These are phyloP conservation scores for Motacilla tschutschensis DNA, from an alignment of 2,113 vertebrate genomes.

Conservation along the genomic window DNA sequence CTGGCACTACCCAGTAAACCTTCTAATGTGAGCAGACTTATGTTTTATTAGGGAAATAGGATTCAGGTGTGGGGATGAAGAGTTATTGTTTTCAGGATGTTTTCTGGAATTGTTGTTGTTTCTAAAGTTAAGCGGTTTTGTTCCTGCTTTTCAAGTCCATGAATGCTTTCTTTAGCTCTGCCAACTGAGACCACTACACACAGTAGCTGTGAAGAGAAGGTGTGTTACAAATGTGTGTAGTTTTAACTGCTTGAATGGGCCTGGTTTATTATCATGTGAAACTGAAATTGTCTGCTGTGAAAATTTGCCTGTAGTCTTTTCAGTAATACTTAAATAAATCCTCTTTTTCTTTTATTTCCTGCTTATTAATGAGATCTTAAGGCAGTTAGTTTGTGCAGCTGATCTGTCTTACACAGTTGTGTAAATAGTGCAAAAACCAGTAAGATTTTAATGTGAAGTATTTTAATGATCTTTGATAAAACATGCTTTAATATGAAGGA, in stretches of 20 bases:
- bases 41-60: not conserved
- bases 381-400: slow-evolving; percentile 1
- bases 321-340: not conserved
- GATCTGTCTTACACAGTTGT: not conserved
- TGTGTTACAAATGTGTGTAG: not conserved
- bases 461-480: not conserved
- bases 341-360: not conserved
- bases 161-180: not conserved
- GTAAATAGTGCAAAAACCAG: not conserved
- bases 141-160: not conserved
- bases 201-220: not conserved
- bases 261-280: not conserved
- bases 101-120: not conserved
- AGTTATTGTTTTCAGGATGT: not conserved
- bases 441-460: not conserved
- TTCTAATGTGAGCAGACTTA: not conserved
- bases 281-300: not conserved
- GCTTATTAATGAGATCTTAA: slow-evolving; percentile 33
- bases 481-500: not conserved
- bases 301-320: not conserved
- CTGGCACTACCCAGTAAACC: accelerated
- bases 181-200: not conserved
- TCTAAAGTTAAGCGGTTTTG: not conserved
- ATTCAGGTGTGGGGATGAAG: not conserved
- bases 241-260: not conserved